phyloP scores from a whole-genome alignment of 2,113 vertebrate genomes.

The Narcine bancroftii region DNA sequence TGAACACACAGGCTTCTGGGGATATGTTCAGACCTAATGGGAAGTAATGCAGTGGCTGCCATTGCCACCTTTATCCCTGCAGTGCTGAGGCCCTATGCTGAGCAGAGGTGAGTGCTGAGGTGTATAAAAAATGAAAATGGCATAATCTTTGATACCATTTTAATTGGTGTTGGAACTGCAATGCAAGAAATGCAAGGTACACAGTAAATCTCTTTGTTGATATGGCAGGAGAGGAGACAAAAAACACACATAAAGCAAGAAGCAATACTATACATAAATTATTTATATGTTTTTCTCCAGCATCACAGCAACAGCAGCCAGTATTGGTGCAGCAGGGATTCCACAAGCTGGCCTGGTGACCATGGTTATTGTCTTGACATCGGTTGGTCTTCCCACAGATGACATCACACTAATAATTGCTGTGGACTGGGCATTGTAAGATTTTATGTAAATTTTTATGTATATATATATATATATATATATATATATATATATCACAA shows the following conservation, averaged over 20 bases:
- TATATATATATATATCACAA: neutral
- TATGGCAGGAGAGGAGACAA: neutral
- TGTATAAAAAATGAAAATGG: neutral
- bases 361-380: slow-evolving; percentile 96
- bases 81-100: neutral
- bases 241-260: neutral
- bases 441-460: neutral
- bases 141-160: neutral
- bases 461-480: neutral
- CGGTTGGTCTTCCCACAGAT: slow-evolving; percentile 88
- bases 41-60: neutral
- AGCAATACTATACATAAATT: neutral
- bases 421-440: slow-evolving; percentile 92
- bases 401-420: slow-evolving; percentile 95
- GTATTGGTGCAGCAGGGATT: slow-evolving; percentile 93
- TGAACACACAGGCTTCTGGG: neutral
- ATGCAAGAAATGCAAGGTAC: neutral
- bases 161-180: neutral
- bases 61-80: neutral
- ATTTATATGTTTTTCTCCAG: slow-evolving; percentile 49
- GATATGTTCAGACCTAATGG: too few relatives aligned
- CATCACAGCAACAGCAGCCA: slow-evolving; percentile 93
- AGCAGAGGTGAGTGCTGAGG: neutral
- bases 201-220: neutral
- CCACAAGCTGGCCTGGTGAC: slow-evolving; percentile 94